phyloP scores from a whole-genome alignment of 1,140 invertebrate genomes.

The Hycleus phaleratus region DNA sequence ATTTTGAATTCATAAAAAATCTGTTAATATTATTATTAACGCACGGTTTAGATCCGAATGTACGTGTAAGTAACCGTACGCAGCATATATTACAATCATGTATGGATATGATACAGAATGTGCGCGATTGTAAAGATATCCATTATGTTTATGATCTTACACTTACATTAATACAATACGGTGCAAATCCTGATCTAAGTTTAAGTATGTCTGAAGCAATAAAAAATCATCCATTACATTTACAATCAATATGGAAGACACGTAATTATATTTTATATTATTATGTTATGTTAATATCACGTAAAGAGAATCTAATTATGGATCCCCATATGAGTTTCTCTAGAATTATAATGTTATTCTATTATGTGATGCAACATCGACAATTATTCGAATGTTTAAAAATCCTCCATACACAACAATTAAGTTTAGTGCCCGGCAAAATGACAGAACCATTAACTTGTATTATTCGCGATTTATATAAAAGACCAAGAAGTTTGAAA shows the following conservation, averaged over 20 bases:
- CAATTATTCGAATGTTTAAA: constrained; percentile 55
- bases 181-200: constrained; percentile 55
- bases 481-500: constrained; percentile 55
- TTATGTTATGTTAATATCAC: constrained; percentile 58
- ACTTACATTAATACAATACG: constrained; percentile 57
- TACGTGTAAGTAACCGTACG: constrained; percentile 45
- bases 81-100: constrained; percentile 61
- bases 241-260: constrained; percentile 54
- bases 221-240: constrained; percentile 40
- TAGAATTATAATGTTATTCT: constrained; percentile 58
- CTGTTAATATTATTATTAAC: constrained; percentile 58
- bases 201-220: constrained; percentile 43
- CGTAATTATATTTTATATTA: constrained; percentile 60
- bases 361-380: constrained; percentile 59
- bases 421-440: constrained; percentile 57
- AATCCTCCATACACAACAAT: constrained; percentile 55
- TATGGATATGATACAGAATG: constrained; percentile 64
- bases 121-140: constrained; percentile 55
- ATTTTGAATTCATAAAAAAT: constrained; percentile 59
- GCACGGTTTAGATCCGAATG: constrained; percentile 61
- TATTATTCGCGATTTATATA: constrained; percentile 53
- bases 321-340: constrained; percentile 56
- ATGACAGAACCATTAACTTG: constrained; percentile 52
- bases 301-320: constrained; percentile 59
- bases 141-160: constrained; percentile 62